Base-by-base conservation (phyloP, 1,140 invertebrate genomes). In the Hypothenemus hampei region DNA sequence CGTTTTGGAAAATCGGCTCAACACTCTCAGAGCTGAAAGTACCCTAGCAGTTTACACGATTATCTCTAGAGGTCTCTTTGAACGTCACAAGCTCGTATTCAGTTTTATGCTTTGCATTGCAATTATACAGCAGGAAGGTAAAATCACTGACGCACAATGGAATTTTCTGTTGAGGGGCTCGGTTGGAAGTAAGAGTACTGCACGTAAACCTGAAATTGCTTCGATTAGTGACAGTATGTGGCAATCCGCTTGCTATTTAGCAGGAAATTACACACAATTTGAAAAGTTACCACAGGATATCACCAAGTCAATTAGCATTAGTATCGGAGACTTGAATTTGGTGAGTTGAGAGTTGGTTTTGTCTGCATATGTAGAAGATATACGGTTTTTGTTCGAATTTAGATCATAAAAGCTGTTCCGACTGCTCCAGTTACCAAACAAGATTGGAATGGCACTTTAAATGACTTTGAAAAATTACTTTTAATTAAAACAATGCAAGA, bases 71-170 rank as follows among this genome's bases (percentile, higher is more conserved):
- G 85, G 84, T 0, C 74, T 96, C 4, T 96, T 96, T 73, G 91
- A 95, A 72, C 83, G 86, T 62, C 90, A 97, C 69, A 95, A 95
- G 76, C 74, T 95, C 0, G 82, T 95, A 20, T 94, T 87, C 67
- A 88, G 86, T 64, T 91, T 93, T 60, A 79, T 94, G 72, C 69
- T 93, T 6, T 89, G 88, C 62, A 73, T 82, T 15, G 83, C 86
- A 3, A 85, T 93, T 55, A 78, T 84, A 65, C 77, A 82, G 23
- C 78, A 87, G 56, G 73, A 73, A 1, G 73, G 73, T 0, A 52
- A 70, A 4, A 78, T 91, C 4, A 68, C 63, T 0, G 71, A 76
- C 1, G 59, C 64, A 0, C 79, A 89, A 59, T 89, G 83, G 82
- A 82, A 83, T 69, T 91, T 85, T 66, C 76, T 91, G 49, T 70